These are phyloP conservation scores for Malurus alboscapulatus DNA, from an alignment of 2,113 vertebrate genomes.

Conservation along the genomic window DNA sequence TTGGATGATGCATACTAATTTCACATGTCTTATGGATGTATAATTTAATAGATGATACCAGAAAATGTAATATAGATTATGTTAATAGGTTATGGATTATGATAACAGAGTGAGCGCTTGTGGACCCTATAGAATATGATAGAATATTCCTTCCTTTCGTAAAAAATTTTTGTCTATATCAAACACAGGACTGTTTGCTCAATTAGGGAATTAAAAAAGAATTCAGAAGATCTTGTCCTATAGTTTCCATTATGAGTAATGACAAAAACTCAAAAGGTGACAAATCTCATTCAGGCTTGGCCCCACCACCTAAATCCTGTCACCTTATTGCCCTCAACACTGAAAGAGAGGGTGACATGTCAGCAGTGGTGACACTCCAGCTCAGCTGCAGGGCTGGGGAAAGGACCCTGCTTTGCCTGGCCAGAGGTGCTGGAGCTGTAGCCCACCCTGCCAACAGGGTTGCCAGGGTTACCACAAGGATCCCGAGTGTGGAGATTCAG, in stretches of 20 bases:
- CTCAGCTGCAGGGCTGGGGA: background rate
- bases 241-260: background rate
- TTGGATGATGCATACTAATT: background rate
- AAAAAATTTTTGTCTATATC: background rate
- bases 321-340: background rate
- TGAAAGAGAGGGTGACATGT: background rate
- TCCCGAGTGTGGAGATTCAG: background rate
- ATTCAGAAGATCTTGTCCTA: background rate
- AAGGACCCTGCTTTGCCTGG: background rate
- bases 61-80: constrained; percentile 14
- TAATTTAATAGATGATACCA: constrained; percentile 1
- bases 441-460: background rate
- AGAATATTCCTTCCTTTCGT: background rate
- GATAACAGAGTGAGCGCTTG: background rate
- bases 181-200: background rate
- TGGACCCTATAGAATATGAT: background rate
- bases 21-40: background rate
- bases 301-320: background rate
- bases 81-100: constrained; percentile 24
- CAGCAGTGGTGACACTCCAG: background rate
- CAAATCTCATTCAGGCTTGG: background rate
- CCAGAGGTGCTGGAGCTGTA: background rate
- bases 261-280: background rate
- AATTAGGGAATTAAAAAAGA: background rate
- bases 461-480: constrained; percentile 22